phyloP scores from a whole-genome alignment of 2,113 vertebrate species.

The Conger conger region DNA sequence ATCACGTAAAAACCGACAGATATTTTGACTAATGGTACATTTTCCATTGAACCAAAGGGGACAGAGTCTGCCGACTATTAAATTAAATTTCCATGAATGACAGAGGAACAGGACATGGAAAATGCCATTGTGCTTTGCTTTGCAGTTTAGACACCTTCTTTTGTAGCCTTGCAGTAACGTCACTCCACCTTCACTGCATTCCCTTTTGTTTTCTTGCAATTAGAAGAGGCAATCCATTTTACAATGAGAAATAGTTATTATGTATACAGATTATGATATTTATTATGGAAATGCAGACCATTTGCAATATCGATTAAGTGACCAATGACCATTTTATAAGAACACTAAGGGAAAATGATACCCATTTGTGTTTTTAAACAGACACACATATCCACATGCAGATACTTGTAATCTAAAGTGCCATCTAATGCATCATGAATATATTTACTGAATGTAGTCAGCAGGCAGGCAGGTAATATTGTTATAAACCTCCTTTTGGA shows the following conservation, averaged over 20 bases:
- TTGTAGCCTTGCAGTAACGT: background rate
- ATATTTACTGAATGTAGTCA: background rate
- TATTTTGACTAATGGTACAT: background rate
- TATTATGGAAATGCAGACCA: background rate
- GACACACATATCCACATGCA: too few relatives aligned
- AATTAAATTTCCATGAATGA: background rate
- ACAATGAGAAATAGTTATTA: too few relatives aligned
- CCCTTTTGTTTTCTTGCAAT: background rate
- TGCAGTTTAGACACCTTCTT: background rate
- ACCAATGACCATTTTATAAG: too few relatives aligned
- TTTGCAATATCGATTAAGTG: too few relatives aligned
- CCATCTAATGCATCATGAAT: background rate
- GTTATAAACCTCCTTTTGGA: background rate
- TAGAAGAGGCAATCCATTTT: background rate
- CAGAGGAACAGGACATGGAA: background rate
- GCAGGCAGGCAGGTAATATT: background rate
- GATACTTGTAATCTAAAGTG: too few relatives aligned
- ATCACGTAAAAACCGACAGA: conserved; percentile 47
- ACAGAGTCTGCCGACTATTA: background rate
- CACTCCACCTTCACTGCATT: background rate
- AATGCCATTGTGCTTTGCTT: background rate
- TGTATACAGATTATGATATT: too few relatives aligned
- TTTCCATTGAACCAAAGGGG: background rate
- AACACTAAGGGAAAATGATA: too few relatives aligned
- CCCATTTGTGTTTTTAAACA: too few relatives aligned